Evolutionary conservation across 2,113 vertebrate genomes (phyloP), one percentile per base, ranked within the genome.

Genomic region (Mesoclemmys tuberculata): DNA sequence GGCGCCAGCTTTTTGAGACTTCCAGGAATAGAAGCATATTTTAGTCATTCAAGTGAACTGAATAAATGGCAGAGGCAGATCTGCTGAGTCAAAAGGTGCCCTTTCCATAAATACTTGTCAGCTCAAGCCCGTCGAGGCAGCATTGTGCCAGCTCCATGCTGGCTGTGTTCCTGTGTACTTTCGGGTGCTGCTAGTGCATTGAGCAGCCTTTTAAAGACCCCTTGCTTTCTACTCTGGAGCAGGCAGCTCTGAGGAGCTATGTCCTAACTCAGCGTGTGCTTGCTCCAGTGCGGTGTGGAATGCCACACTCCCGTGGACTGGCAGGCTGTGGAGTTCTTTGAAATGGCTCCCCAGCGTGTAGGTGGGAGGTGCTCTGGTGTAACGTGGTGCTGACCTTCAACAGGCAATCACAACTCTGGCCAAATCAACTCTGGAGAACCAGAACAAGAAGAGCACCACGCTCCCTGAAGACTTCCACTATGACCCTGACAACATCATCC

Each of bases 391-490:
- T 46, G 35, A 24, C 89, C 71, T 35, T 85, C 27, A 88, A 54
- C 94, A 99, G 99, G 99, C 98, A 29, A 93, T 98, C 48, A 98
- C 97, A 22, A 98, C 98, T 22, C 98, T 98, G 93, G 94, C 93
- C 94, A 99, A 99, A 96, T 98, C 98, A 26, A 98, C 98, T 61
- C 98, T 99, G 90, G 99, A 98, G 88, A 96, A 84, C 68, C 97
- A 96, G 90, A 98, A 96, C 2, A 95, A 95, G 68, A 99, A 97
- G 97, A 98, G 98, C 89, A 99, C 98, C 26, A 99, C 98, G 0
- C 98, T 99, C 13, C 99, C 99, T 0, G 29, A 96, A 4, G 99
- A 99, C 92, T 99, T 99, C 97, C 98, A 98, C 97, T 99, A 99
- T 44, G 96, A 99, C 4, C 98, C 98, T 10, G 90, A 98, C n/a